Evolutionary conservation across 2,797 vertebrate genomes (phyloP).

Genomic region (Cirrhinus mrigala): DNA sequence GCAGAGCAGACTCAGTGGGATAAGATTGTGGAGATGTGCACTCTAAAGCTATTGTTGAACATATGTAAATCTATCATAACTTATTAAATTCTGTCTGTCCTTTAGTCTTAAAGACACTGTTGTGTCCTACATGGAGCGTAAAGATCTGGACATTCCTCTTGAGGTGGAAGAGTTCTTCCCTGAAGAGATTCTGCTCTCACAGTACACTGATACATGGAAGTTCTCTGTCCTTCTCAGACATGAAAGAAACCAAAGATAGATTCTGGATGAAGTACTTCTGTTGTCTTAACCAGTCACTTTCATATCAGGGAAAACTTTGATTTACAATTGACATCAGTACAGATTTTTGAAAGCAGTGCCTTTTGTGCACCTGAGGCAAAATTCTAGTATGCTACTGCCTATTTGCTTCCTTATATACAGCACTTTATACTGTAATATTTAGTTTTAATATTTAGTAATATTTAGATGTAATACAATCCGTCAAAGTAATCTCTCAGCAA

Average conservation of each 20-base stretch:
- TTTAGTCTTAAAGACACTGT: constrained; percentile 84
- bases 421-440: background rate
- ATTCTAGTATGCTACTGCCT: background rate
- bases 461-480: background rate
- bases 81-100: constrained; percentile 41
- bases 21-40: background rate
- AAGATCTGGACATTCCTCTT: constrained; percentile 72
- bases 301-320: background rate
- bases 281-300: background rate
- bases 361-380: background rate
- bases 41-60: background rate
- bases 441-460: no score
- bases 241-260: constrained; percentile 70
- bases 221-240: constrained; percentile 78
- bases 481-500: background rate
- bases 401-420: background rate
- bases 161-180: constrained; percentile 86
- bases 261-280: background rate
- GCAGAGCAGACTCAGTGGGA: background rate
- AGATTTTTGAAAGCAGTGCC: background rate
- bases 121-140: constrained; percentile 80
- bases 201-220: constrained; percentile 85
- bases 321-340: background rate
- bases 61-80: background rate
- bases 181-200: constrained; percentile 78